Conservation (phyloP, 2,888 invertebrate genomes). For the Dione juno region DNA sequence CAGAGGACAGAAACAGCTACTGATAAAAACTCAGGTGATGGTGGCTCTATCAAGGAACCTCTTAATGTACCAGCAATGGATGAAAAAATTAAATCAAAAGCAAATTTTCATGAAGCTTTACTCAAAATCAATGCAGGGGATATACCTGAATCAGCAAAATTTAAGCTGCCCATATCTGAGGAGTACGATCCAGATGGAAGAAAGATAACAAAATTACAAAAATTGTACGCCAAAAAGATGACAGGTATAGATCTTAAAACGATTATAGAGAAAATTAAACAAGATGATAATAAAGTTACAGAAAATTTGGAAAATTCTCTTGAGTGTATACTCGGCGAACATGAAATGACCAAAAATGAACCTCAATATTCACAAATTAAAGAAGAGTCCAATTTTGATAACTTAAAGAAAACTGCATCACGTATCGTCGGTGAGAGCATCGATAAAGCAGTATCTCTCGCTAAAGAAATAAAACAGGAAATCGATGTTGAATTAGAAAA, state of each 20-base stretch:
- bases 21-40: background rate
- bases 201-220: slow-evolving; percentile 42
- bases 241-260: slow-evolving; percentile 40
- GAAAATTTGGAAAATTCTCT: slow-evolving; percentile 13
- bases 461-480: slow-evolving; percentile 67
- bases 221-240: slow-evolving; percentile 30
- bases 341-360: slow-evolving; percentile 36
- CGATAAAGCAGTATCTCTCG: slow-evolving; percentile 64
- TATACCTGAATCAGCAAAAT: slow-evolving; percentile 56
- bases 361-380: slow-evolving; percentile 51
- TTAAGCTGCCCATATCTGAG: slow-evolving; percentile 69
- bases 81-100: slow-evolving; percentile 72
- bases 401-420: slow-evolving; percentile 66
- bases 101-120: slow-evolving; percentile 63
- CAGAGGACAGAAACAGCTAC: background rate
- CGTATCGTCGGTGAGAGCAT: slow-evolving; percentile 68
- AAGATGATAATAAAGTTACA: slow-evolving; percentile 1
- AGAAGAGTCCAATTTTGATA: slow-evolving; percentile 59
- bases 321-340: background rate
- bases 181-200: slow-evolving; percentile 69
- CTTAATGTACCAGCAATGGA: slow-evolving; percentile 45
- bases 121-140: slow-evolving; percentile 51
- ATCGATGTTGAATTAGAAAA: slow-evolving; percentile 57
- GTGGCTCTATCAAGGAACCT: slow-evolving; percentile 8
- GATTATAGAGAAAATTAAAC: background rate